Evolutionary conservation across 2,113 vertebrate genomes (phyloP).

Genomic region (Siniperca knerii): DNA sequence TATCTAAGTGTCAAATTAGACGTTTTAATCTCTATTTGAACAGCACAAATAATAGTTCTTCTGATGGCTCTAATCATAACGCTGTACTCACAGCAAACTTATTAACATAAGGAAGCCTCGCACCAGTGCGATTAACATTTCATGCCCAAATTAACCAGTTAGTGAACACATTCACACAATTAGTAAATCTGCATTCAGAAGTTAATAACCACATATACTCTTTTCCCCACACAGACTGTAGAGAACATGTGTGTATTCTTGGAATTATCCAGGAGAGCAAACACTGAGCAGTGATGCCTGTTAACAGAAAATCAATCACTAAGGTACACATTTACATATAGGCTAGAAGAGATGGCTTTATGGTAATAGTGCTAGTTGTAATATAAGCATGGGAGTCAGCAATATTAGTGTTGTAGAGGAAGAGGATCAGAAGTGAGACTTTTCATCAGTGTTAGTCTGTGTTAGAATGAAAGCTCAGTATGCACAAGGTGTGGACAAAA

Average conservation of each 20-base stretch:
- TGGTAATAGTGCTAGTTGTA: neutral
- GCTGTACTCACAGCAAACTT: conserved; percentile 43
- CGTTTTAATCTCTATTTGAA: conserved; percentile 66
- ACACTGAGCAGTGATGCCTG: neutral
- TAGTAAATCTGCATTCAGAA: conserved; percentile 38
- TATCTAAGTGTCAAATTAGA: conserved; percentile 55
- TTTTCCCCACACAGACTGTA: neutral
- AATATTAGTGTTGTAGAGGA: neutral
- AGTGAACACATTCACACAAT: conserved; percentile 63
- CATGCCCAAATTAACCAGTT: conserved; percentile 59
- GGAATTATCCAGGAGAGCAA: conserved; percentile 13
- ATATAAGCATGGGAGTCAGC: neutral
- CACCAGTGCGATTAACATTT: conserved; percentile 63
- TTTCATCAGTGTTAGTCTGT: neutral
- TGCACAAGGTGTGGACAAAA: conserved; percentile 1
- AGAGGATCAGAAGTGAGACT: neutral
- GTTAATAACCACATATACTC: conserved; percentile 19
- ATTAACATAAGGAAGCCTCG: conserved; percentile 64
- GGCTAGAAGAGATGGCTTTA: neutral
- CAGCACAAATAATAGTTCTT: conserved; percentile 52
- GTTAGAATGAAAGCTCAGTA: neutral
- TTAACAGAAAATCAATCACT: conserved; percentile 28
- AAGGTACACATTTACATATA: neutral
- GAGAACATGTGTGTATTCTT: conserved; percentile 7
- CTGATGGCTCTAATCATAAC: conserved; percentile 65